Percentiles rank a stretch among this genome's conserved stretches.
Conservation (phyloP, 2,888 invertebrate species). For the Lordiphosa fenestrarum region DNA sequence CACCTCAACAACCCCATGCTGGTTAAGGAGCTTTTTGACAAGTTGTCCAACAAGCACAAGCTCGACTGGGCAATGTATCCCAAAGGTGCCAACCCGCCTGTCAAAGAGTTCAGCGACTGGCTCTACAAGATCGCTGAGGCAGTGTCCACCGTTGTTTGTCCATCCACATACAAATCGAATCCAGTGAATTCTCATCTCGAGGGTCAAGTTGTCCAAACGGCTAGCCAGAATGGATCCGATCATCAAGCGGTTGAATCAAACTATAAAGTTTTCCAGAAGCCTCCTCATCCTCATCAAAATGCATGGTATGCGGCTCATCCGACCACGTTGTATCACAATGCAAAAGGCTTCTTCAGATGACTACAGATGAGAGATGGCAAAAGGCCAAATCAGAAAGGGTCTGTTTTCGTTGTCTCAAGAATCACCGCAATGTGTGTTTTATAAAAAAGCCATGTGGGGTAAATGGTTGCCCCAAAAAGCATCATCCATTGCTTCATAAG, state of each 20-base stretch:
- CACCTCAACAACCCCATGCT: too few relatives aligned
- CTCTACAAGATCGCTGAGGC: too few relatives aligned
- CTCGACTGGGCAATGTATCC: not conserved
- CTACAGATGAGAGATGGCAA: not conserved
- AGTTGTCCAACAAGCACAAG: not conserved
- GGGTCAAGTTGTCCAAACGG: too few relatives aligned
- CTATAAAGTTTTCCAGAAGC: too few relatives aligned
- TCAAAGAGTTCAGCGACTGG: not conserved
- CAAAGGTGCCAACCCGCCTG: too few relatives aligned
- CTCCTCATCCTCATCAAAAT: not conserved
- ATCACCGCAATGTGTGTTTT: not conserved
- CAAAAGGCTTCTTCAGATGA: not conserved
- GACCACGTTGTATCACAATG: not conserved
- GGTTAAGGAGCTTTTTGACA: too few relatives aligned
- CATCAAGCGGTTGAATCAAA: too few relatives aligned
- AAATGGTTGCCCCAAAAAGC: not conserved
- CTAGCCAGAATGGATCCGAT: too few relatives aligned
- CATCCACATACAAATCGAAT: too few relatives aligned
- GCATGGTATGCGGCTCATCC: conserved; percentile 2
- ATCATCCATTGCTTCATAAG: not conserved
- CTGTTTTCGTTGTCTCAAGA: not conserved
- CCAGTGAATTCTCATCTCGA: too few relatives aligned
- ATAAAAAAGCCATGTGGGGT: not conserved
- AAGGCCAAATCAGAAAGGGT: not conserved
- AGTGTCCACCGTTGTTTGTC: too few relatives aligned